phyloP scores from a whole-genome alignment of 2,113 vertebrate species.

The Amphiprion ocellaris region DNA sequence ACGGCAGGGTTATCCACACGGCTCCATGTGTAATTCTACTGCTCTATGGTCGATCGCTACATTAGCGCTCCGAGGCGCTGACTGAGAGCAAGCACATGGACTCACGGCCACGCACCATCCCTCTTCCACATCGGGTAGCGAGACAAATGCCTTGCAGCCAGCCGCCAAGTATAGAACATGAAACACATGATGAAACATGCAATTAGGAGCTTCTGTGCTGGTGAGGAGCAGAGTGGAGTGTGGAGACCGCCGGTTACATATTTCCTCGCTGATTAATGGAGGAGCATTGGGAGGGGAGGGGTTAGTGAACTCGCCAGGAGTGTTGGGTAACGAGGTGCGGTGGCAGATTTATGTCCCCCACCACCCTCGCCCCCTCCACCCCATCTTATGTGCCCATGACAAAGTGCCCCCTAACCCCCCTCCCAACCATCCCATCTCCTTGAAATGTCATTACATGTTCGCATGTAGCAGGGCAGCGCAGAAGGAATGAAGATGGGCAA shows the following conservation, averaged over 20 bases:
- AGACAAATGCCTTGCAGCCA: slow-evolving; percentile 81
- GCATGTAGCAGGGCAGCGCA: slow-evolving; percentile 53
- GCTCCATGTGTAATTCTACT: slow-evolving; percentile 50
- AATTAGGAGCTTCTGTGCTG: slow-evolving; percentile 79
- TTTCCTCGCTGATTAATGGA: slow-evolving; percentile 82
- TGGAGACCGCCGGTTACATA: slow-evolving; percentile 71
- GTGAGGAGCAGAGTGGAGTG: slow-evolving; percentile 54
- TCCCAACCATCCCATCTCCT: slow-evolving; percentile 71
- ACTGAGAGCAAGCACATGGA: slow-evolving; percentile 35
- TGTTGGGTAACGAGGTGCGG: slow-evolving; percentile 74
- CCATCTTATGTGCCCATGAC: slow-evolving; percentile 70
- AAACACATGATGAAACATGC: slow-evolving; percentile 83
- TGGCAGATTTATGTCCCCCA: slow-evolving; percentile 81
- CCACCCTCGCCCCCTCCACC: slow-evolving; percentile 31
- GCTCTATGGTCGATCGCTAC: slow-evolving; percentile 51
- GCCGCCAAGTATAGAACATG: slow-evolving; percentile 75
- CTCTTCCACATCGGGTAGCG: slow-evolving; percentile 59
- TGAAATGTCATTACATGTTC: slow-evolving; percentile 84
- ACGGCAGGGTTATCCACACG: slow-evolving; percentile 51
- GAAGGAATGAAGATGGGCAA: slow-evolving; percentile 72
- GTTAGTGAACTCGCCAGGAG: slow-evolving; percentile 67
- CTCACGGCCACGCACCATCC: slow-evolving; percentile 56
- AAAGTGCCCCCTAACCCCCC: slow-evolving; percentile 66
- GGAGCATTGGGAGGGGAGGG: slow-evolving; percentile 67
- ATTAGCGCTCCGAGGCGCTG: slow-evolving; percentile 54